These are phyloP conservation scores for Fragum whitleyi DNA, from an alignment of 2,888 invertebrate species.

Conservation along the genomic window DNA sequence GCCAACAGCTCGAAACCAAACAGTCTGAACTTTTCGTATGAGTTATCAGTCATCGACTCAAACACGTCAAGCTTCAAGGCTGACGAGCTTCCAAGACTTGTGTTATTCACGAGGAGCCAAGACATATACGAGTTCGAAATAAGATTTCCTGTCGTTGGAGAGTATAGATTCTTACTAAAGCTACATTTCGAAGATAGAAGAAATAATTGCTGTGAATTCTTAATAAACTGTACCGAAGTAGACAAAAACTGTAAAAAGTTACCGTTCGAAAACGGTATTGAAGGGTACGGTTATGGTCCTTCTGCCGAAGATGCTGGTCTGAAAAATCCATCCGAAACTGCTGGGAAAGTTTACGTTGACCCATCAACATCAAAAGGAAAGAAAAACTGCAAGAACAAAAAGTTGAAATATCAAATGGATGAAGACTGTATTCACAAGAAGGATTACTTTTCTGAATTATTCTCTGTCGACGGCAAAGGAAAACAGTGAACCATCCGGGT, in stretches of 20 bases:
- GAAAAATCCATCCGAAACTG: conserved; percentile 2
- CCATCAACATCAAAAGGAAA: conserved; percentile 4
- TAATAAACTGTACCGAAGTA: conserved; percentile 29
- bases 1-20: conserved; percentile 7
- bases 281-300: conserved; percentile 31
- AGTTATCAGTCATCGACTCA: conserved; percentile 18
- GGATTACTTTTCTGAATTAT: neutral
- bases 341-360: conserved; percentile 21
- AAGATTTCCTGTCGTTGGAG: conserved; percentile 29
- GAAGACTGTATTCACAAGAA: neutral
- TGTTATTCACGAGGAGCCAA: conserved; percentile 10
- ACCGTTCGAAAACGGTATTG: conserved; percentile 31
- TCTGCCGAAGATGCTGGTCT: conserved; percentile 38
- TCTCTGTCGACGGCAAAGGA: neutral
- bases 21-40: conserved; percentile 27
- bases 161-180: conserved; percentile 25
- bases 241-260: conserved; percentile 30
- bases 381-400: neutral
- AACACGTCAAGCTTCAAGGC: neutral
- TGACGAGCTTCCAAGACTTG: conserved; percentile 30
- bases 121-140: conserved; percentile 37
- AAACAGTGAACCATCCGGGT: conserved; percentile 6
- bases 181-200: neutral
- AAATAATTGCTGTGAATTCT: conserved; percentile 35
- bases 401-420: conserved; percentile 18